Conservation (phyloP, 2,113 vertebrate genomes). For the Aptenodytes patagonicus region DNA sequence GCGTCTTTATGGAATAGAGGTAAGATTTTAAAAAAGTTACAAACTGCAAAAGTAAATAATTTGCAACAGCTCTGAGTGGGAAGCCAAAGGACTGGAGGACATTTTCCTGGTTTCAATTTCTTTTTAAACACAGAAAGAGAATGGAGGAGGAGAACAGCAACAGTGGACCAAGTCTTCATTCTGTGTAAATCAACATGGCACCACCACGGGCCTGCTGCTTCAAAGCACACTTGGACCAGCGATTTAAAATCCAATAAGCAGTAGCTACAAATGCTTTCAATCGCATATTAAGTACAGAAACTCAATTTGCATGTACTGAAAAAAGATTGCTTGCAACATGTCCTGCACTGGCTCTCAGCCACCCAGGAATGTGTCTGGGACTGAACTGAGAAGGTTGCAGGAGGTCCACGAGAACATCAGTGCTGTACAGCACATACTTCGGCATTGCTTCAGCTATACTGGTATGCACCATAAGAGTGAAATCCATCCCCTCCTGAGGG, state of each 20-base stretch:
- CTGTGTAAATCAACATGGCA: background rate
- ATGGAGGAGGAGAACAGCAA: background rate
- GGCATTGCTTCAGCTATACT: background rate
- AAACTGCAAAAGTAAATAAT: background rate
- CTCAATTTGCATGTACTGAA: background rate
- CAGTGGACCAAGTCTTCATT: background rate
- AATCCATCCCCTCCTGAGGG: background rate
- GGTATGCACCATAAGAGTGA: background rate
- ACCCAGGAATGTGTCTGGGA: background rate
- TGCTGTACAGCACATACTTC: background rate
- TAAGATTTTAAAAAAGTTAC: background rate
- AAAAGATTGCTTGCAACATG: background rate
- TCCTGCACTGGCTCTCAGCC: background rate
- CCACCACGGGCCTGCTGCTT: background rate
- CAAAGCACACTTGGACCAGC: background rate
- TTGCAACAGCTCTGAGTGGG: background rate
- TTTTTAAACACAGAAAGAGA: background rate
- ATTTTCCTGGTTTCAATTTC: background rate
- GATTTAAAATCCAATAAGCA: background rate
- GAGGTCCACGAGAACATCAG: background rate
- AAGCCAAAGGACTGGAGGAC: background rate
- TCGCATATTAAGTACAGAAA: background rate
- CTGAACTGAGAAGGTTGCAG: background rate
- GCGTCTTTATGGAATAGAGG: slow-evolving; percentile 76
- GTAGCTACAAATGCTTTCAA: background rate